These are phyloP conservation scores for Harpagifer antarcticus DNA, from an alignment of 2,797 vertebrate species.

Conservation along the genomic window DNA sequence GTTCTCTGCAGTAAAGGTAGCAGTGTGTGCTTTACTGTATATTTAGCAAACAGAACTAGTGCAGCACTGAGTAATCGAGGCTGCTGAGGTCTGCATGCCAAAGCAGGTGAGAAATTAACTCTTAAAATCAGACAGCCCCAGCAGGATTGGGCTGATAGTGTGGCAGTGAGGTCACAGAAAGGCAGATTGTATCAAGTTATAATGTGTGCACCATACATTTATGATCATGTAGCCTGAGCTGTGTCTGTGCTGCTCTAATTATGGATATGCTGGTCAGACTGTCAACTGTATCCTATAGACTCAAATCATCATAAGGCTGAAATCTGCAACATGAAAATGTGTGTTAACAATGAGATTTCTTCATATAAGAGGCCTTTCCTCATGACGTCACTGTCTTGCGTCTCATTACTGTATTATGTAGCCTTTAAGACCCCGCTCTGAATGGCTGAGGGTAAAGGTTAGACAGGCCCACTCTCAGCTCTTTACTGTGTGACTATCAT, in stretches of 20 bases:
- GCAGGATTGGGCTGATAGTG: constrained; percentile 49
- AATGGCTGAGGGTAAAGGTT: constrained; percentile 44
- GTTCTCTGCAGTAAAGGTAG: constrained; percentile 24
- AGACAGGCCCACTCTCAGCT: constrained; percentile 23
- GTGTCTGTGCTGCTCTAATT: constrained; percentile 25
- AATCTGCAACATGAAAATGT: constrained; percentile 14
- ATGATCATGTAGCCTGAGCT: constrained; percentile 5
- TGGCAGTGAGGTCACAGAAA: constrained; percentile 47
- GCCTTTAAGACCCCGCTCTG: constrained; percentile 11
- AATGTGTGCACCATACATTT: constrained; percentile 6
- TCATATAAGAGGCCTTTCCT: not conserved
- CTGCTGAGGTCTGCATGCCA: constrained; percentile 60
- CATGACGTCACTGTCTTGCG: constrained; percentile 15
- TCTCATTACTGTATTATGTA: constrained; percentile 37
- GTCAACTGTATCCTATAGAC: constrained; percentile 9
- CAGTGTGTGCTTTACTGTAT: constrained; percentile 20
- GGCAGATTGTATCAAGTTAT: constrained; percentile 30
- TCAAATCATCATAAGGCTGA: constrained; percentile 1
- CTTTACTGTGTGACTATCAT: constrained; percentile 19
- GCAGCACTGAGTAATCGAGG: constrained; percentile 48
- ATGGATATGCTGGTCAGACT: constrained; percentile 6
- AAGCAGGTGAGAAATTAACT: constrained; percentile 53
- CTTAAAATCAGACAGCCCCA: constrained; percentile 29
- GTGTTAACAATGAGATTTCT: not conserved
- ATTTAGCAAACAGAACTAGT: constrained; percentile 40